Evolutionary conservation across 23 tunicate species (phyloP).

Genomic region (Halocynthia roretzi): DNA sequence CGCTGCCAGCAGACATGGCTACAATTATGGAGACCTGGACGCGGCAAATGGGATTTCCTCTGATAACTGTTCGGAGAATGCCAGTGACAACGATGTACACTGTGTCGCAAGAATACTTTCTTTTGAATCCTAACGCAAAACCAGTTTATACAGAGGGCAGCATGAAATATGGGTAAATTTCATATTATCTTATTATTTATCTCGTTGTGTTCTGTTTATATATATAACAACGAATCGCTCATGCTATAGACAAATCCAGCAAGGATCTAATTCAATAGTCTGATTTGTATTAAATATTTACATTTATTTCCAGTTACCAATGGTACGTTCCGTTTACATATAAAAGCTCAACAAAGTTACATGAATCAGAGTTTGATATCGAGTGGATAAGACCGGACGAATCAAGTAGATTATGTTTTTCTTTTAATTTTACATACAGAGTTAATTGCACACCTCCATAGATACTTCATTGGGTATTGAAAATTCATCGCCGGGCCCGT

Average conservation of each 20-base stretch:
- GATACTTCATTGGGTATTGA: too few species aligned
- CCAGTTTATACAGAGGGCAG: conserved; percentile 57
- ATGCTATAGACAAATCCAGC: too few species aligned
- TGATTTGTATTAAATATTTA: too few species aligned
- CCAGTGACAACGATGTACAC: neutral
- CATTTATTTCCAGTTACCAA: conserved; percentile 31
- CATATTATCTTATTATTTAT: neutral
- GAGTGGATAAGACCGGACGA: conserved; percentile 29
- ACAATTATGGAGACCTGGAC: conserved; percentile 66
- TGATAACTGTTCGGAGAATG: conserved; percentile 23
- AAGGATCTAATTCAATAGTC: too few species aligned
- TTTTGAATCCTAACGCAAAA: conserved; percentile 42
- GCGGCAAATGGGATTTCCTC: conserved; percentile 90
- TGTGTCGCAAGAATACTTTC: conserved; percentile 67
- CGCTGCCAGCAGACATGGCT: conserved; percentile 25
- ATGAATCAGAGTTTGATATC: neutral
- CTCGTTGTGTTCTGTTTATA: too few species aligned
- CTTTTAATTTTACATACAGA: too few species aligned
- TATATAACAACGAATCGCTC: too few species aligned
- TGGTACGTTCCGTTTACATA: conserved; percentile 79
- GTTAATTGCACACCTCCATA: too few species aligned
- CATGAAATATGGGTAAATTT: conserved; percentile 38
- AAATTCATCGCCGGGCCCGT: too few species aligned
- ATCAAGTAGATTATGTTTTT: neutral
- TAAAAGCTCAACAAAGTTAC: conserved; percentile 27